phyloP scores from a whole-genome alignment of 1,140 invertebrate species.

The Trichomalopsis sarcophagae region DNA sequence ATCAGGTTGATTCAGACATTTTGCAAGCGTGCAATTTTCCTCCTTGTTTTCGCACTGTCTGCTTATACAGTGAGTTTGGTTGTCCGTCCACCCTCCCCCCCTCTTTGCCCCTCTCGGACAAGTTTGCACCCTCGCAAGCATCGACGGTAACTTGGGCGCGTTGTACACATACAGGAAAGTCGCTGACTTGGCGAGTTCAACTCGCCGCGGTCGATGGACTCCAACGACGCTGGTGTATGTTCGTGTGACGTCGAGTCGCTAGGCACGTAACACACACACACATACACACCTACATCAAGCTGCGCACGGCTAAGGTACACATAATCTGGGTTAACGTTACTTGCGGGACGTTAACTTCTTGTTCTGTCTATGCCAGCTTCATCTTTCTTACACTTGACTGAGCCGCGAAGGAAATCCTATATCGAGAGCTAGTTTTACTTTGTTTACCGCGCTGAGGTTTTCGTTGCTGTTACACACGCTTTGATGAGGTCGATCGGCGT shows the following conservation, averaged over 20 bases:
- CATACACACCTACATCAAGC: neutral
- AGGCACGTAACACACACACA: neutral
- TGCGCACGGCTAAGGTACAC: neutral
- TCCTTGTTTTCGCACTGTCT: neutral
- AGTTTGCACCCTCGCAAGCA: neutral
- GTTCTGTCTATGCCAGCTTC: conserved; percentile 26
- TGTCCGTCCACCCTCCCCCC: neutral
- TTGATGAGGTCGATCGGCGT: too few species aligned
- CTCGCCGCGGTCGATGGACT: conserved; percentile 32
- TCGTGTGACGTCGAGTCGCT: neutral
- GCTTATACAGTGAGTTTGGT: neutral
- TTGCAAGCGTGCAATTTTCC: neutral
- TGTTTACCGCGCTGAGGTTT: neutral
- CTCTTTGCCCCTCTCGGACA: neutral
- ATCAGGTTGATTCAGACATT: neutral
- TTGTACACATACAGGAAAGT: conserved; percentile 8
- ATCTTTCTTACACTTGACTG: conserved; percentile 14
- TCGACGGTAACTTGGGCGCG: neutral
- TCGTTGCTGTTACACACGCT: neutral
- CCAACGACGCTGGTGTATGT: neutral
- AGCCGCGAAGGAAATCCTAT: neutral
- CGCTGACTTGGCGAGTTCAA: conserved; percentile 51
- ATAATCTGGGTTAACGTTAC: conserved; percentile 56
- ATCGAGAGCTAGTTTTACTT: neutral
- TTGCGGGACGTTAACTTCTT: conserved; percentile 41